Evolutionary conservation across 2,797 vertebrate genomes (phyloP).

Genomic region (Sebastes wilsoni): DNA sequence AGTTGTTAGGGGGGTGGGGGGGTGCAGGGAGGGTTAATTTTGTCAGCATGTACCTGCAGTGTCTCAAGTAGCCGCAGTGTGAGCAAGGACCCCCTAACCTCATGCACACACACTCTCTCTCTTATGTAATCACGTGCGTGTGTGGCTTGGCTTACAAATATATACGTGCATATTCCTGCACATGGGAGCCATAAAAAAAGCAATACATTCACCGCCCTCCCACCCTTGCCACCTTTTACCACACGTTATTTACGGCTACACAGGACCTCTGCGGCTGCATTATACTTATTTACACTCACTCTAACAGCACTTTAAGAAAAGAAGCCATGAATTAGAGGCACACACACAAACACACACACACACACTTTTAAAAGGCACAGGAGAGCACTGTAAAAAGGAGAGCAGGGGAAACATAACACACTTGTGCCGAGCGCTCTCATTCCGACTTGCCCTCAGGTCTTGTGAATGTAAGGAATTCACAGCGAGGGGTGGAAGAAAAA

Average conservation of each 20-base stretch:
- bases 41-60: conserved; percentile 26
- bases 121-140: conserved; percentile 49
- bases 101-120: neutral
- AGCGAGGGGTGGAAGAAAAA: conserved; percentile 61
- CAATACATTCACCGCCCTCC: conserved; percentile 23
- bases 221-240: conserved; percentile 49
- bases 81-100: conserved; percentile 8
- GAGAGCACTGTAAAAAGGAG: conserved; percentile 53
- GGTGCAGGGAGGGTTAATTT: neutral
- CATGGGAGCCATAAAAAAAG: conserved; percentile 65
- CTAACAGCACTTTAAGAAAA: conserved; percentile 65
- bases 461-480: conserved; percentile 78
- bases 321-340: conserved; percentile 49
- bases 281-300: conserved; percentile 65
- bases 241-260: conserved; percentile 66
- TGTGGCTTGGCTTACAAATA: neutral
- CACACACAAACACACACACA: conserved; percentile 2
- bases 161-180: conserved; percentile 39
- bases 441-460: conserved; percentile 66
- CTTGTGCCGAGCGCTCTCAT: conserved; percentile 43
- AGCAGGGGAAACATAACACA: conserved; percentile 53
- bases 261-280: conserved; percentile 55
- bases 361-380: conserved; percentile 37
- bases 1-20: neutral
- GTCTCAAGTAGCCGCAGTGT: conserved; percentile 33